Evolutionary conservation across 92 coral and sea anemone species (phyloP).

Genomic region (Palythoa grandiflora): DNA sequence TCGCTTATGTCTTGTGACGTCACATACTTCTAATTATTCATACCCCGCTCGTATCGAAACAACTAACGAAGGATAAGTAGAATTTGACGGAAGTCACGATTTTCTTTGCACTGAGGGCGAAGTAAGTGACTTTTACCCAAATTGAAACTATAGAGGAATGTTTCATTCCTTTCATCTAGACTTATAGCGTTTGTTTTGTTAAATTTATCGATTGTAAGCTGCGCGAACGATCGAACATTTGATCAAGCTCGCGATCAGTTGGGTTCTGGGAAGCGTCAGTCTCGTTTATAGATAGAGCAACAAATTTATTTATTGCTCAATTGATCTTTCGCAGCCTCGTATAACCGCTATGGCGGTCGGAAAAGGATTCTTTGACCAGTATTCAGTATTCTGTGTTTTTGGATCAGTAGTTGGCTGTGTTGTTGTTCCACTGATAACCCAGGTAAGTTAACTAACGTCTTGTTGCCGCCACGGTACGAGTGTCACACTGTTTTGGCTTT

Average conservation of each 20-base stretch:
- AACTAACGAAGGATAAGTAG: conserved; percentile 26
- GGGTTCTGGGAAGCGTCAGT: conserved; percentile 58
- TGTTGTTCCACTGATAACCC: conserved; percentile 98
- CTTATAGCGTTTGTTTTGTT: neutral
- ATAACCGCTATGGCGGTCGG: conserved; percentile 98
- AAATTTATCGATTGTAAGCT: neutral
- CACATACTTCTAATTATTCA: conserved; percentile 33
- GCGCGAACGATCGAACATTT: conserved; percentile 26
- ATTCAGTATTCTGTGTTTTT: conserved; percentile 98
- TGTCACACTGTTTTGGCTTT: conserved; percentile 34
- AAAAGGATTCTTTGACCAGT: conserved; percentile 99
- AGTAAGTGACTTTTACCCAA: conserved; percentile 31
- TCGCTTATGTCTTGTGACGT: neutral
- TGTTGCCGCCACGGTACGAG: conserved; percentile 6
- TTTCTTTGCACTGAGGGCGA: conserved; percentile 36
- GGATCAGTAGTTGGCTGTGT: conserved; percentile 99
- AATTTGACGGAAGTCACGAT: conserved; percentile 51
- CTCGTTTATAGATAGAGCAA: conserved; percentile 3
- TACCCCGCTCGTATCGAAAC: conserved; percentile 33
- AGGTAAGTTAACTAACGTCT: conserved; percentile 66
- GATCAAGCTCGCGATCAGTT: conserved; percentile 45
- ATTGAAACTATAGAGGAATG: neutral
- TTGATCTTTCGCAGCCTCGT: conserved; percentile 66
- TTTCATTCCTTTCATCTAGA: neutral
- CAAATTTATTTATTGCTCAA: conserved; percentile 55